Base-by-base conservation (phyloP, 2,888 invertebrate genomes). In the Callimorpha dominula region DNA sequence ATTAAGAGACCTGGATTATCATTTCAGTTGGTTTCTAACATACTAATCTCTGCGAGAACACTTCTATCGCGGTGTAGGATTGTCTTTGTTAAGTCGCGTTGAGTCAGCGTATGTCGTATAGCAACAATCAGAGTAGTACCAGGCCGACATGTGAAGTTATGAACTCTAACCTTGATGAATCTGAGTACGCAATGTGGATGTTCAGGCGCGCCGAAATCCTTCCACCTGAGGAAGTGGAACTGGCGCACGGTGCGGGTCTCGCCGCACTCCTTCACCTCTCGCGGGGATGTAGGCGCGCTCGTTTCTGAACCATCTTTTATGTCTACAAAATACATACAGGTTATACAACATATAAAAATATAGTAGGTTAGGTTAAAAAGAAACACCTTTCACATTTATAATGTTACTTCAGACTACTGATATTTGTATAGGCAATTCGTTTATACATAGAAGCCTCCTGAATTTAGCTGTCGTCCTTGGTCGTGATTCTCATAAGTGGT, bases 191-290 rank as follows among this genome's bases (percentile, higher is more conserved):
- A 99, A 84, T 98, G 97, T 0, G 99, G 98, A 93, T 99, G 98
- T 87, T 99, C 99, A 0, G 99, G 99, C 1, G 99, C 99, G 91
- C 98, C 98, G 88, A 99, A 99, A 92, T 99, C 99, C 91, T 98
- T 99, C 99, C 99, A 99, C 84, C 98, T 98, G 70, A 99, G 96
- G 95, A 98, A 99, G 94, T 99, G 99, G 93, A 98, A 99, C 91
- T 99, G 99, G 0, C 97, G 96, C 73, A 99, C 96, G 7, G 90
- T 83, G 14, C 96, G 90, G 2, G 89, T 78, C 71, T 92, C 93
- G 3, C 79, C 78, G 81, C 65, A 43, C 40, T 89, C 89, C 65
- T 92, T 93, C 12, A 74, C 73, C 67, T 94, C 94, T 1, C 94
- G 91, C 0, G 95, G 95, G 0, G 95, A 95, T 0, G 94, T 92